Evolutionary conservation across 2,888 invertebrate genomes (phyloP).

Genomic region (Pomacea canaliculata): DNA sequence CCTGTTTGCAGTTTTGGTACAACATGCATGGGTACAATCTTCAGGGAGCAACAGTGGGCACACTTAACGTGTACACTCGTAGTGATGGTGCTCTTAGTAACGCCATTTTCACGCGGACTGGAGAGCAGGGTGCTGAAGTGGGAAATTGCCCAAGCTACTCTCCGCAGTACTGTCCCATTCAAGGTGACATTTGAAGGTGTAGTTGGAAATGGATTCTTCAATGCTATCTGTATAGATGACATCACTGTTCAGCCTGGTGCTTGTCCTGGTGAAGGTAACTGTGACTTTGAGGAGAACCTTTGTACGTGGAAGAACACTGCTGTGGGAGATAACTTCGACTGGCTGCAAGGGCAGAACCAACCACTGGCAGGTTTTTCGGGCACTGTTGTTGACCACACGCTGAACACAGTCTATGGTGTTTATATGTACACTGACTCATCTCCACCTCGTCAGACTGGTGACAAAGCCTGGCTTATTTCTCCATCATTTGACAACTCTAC

Average conservation of each 20-base stretch:
- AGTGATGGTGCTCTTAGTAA: constrained; percentile 17
- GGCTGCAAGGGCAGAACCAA: constrained; percentile 55
- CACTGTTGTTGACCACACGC: constrained; percentile 55
- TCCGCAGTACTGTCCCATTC: constrained; percentile 37
- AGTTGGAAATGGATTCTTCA: constrained; percentile 47
- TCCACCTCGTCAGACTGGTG: constrained; percentile 74
- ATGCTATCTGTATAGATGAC: constrained; percentile 67
- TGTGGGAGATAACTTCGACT: constrained; percentile 65
- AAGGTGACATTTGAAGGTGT: constrained; percentile 59
- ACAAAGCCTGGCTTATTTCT: constrained; percentile 75
- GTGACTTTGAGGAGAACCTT: constrained; percentile 65
- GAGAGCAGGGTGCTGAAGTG: constrained; percentile 60
- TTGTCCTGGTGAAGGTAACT: constrained; percentile 54
- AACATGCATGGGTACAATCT: constrained; percentile 52
- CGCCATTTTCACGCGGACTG: constrained; percentile 50
- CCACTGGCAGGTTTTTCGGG: constrained; percentile 42
- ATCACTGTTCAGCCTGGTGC: constrained; percentile 44
- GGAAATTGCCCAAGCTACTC: constrained; percentile 53
- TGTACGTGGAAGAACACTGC: constrained; percentile 62
- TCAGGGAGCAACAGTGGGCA: constrained; percentile 53
- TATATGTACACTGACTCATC: constrained; percentile 86
- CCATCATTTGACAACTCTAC: constrained; percentile 42
- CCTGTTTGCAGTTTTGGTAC: constrained; percentile 65
- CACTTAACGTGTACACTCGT: constrained; percentile 31
- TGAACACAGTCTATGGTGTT: constrained; percentile 55